Evolutionary conservation across 2,797 vertebrate genomes (phyloP).

Genomic region (Chaetophractus vellerosus): DNA sequence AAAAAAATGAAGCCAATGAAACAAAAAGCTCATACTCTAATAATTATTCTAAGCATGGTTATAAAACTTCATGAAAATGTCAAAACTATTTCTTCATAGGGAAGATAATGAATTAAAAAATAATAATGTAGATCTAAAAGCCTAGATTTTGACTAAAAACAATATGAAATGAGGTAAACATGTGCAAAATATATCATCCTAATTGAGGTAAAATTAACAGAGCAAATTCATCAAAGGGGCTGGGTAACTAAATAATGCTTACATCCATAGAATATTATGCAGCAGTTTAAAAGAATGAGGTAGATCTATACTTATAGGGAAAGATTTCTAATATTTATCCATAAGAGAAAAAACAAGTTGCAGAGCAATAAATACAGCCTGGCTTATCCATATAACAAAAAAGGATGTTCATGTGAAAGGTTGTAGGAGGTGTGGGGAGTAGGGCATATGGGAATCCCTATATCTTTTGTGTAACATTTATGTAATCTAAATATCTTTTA

Average conservation of each 20-base stretch:
- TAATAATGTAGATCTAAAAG: conserved; percentile 54
- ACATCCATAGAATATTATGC: conserved; percentile 14
- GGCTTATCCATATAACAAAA: conserved; percentile 24
- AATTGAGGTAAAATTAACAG: conserved; percentile 9
- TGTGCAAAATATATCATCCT: conserved; percentile 31
- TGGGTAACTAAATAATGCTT: conserved; percentile 49
- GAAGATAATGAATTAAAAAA: conserved; percentile 42
- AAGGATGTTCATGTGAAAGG: no score
- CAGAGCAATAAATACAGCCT: background rate
- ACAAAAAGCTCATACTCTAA: no score
- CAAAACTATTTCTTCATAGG: conserved; percentile 28
- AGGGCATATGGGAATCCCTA: no score
- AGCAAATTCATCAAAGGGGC: background rate
- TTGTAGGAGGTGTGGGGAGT: no score
- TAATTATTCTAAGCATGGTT: no score
- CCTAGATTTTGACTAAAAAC: conserved; percentile 33
- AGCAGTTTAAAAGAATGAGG: conserved; percentile 3
- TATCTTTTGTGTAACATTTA: no score
- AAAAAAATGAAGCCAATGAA: no score
- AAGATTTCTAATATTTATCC: conserved; percentile 23
- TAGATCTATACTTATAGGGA: conserved; percentile 32
- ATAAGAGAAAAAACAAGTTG: conserved; percentile 40
- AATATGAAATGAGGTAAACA: conserved; percentile 44
- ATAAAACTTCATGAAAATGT: background rate
- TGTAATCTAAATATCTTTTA: no score